Evolutionary conservation across 2,797 vertebrate species (phyloP).

Genomic region (Hyperoplus lanceolatus): DNA sequence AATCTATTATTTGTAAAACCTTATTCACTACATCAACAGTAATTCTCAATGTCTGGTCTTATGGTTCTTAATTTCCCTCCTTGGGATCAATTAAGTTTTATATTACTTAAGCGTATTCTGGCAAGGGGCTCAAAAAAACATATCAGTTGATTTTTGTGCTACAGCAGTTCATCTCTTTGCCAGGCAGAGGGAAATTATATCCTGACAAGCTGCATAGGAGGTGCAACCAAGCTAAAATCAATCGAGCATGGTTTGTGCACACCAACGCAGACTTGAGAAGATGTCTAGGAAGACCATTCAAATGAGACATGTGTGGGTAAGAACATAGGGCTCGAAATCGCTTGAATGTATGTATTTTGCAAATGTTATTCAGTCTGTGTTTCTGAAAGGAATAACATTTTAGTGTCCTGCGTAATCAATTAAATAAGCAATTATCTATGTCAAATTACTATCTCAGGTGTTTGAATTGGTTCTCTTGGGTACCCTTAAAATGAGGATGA

Average conservation of each 20-base stretch:
- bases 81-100: not conserved
- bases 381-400: not conserved
- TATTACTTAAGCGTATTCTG: not conserved
- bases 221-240: constrained; percentile 19
- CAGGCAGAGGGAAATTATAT: constrained; percentile 10
- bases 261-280: constrained; percentile 1
- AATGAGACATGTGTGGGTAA: constrained; percentile 2
- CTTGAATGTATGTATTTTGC: not conserved
- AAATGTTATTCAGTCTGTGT: not conserved
- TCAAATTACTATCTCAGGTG: constrained; percentile 16
- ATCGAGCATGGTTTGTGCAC: not conserved
- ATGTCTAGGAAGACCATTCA: not conserved
- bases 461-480: not conserved
- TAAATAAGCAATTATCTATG: constrained; percentile 13
- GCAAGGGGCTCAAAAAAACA: not conserved
- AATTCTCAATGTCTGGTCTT: not conserved
- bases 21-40: not conserved
- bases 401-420: not conserved
- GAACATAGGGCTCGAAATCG: not conserved
- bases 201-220: constrained; percentile 7
- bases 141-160: not conserved
- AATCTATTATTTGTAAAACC: not conserved
- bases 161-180: not conserved
- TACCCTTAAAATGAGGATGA: constrained; percentile 1
- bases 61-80: not conserved